phyloP scores from a whole-genome alignment of 2,113 vertebrate genomes.

The Spilogale gracilis region DNA sequence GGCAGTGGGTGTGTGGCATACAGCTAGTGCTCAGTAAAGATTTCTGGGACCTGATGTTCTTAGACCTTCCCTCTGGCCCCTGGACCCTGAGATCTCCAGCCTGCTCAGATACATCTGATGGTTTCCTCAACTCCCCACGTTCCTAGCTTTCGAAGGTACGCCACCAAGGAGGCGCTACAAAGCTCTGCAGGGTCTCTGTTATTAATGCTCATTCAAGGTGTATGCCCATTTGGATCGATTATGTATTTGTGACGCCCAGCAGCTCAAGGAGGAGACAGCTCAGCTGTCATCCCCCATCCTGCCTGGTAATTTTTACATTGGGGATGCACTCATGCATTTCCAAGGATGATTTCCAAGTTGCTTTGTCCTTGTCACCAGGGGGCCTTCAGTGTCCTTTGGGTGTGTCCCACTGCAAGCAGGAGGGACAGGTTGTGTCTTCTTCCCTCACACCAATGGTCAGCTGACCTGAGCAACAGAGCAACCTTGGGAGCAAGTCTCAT shows the following conservation, averaged over 20 bases:
- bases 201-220: not conserved
- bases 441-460: not conserved
- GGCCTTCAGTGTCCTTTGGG: not conserved
- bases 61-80: too few species aligned
- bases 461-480: not conserved
- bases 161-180: not conserved
- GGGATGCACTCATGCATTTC: not conserved
- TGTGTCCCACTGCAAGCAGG: not conserved
- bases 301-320: not conserved
- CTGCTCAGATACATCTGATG: fast-evolving
- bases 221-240: not conserved
- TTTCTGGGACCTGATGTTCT: not conserved
- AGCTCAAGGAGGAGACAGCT: not conserved
- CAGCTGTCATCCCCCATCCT: not conserved
- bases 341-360: not conserved
- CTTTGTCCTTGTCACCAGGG: constrained; percentile 41
- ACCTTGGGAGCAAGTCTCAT: not conserved
- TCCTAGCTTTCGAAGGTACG: not conserved
- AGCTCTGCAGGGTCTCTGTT: not conserved
- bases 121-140: fast-evolving
- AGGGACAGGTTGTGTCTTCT: not conserved
- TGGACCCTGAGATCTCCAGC: not conserved
- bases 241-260: not conserved
- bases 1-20: fast-evolving
- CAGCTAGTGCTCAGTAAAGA: fast-evolving